Evolutionary conservation across 2,888 invertebrate genomes (phyloP), one percentile per base, ranked within the genome.

Genomic region (Vanessa cardui): DNA sequence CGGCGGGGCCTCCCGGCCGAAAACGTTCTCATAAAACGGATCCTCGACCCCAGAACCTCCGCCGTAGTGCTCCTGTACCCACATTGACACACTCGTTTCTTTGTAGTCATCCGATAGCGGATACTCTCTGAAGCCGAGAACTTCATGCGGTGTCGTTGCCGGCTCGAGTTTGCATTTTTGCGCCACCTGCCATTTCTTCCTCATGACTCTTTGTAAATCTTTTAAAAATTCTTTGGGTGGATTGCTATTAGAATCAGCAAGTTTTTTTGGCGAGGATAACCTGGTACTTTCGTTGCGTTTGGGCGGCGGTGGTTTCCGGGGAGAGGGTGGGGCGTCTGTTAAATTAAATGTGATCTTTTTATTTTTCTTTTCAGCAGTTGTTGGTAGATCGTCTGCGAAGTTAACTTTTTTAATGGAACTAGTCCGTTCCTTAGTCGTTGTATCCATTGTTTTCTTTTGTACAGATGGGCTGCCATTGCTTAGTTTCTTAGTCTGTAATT

Each of bases 141-240:
- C 98, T 83, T 98, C 97, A 81, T 98, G 97, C 0, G 98, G 98
- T 49, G 97, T 97, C 1, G 97, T 97, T n/a, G 96, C 95, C 16
- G 96, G 95, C 83, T 98, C 98, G 31, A 96, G 89, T 85, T 97
- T 97, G 81, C 98, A 97, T 83, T 98, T 98, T 81, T 98, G 98
- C 4, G 98, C 98, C 0, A 98, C 97, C 80, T 97, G 97, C 97
- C 97, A 97, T 80, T 98, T 98, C 81, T 98, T 98, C 74, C 97
- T 94, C 97, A 98, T 98, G 0, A 98, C 98, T 62, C 98, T 94
- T 81, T 98, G 98, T 59, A 98, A 91, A 84, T 98, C 98, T 82
- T 96, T 96, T 56, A 98, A 92, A 81, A 98, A 98, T 68, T 97
- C 97, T 33, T 95, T 95, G 0, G 96, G 96, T 3, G 97, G 96